Conservation (phyloP, 2,797 vertebrate species). For the Alcedo quadribrachys region DNA sequence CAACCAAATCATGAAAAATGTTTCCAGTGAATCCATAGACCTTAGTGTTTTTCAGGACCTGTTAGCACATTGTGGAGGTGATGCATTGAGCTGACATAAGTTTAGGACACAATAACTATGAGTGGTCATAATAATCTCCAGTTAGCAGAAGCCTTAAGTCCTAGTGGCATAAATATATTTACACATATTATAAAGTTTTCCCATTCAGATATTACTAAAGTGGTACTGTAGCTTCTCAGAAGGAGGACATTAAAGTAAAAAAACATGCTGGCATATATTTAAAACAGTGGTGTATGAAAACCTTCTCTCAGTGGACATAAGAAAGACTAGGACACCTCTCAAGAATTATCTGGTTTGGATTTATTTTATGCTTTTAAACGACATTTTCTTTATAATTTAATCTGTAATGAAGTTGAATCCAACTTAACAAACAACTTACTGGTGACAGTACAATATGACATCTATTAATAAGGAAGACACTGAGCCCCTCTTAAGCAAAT, state of each 20-base stretch:
- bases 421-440: background rate
- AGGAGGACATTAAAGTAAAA: background rate
- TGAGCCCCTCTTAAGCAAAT: background rate
- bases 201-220: background rate
- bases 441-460: background rate
- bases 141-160: background rate
- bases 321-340: background rate
- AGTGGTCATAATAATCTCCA: background rate
- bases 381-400: background rate
- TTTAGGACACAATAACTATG: background rate
- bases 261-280: background rate
- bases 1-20: background rate
- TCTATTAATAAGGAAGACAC: background rate
- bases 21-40: background rate
- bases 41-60: background rate
- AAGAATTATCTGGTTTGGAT: background rate
- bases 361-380: background rate
- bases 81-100: background rate
- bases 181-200: background rate
- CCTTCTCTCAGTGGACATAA: background rate
- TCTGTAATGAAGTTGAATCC: background rate
- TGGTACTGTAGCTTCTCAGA: background rate
- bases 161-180: background rate
- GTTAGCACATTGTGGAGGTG: background rate
- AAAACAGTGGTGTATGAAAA: background rate